Evolutionary conservation across 35 echinoderm and acorn worm species (phyloP), one percentile per base, ranked within the genome.

Genomic region (Holothuria glaberrima): DNA sequence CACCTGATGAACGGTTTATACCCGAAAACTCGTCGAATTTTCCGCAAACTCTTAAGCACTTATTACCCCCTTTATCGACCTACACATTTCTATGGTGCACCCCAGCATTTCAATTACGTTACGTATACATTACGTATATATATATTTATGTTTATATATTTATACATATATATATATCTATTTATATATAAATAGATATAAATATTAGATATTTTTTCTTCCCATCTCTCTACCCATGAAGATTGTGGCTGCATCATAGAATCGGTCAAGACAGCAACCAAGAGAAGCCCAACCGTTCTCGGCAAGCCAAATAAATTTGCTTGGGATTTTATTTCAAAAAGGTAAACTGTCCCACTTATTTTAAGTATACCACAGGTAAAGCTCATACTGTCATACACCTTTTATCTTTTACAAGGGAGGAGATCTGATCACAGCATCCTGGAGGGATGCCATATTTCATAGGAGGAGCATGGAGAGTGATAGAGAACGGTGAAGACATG

Each of bases 241-340:
- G 97, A 93, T 73, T 95, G 93, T 68, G 97, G 97, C 17, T 92
- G 90, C 33, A 36, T 99, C 21, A 91, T 99, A 19, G 74, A 88
- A 16, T 31, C 92, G 34, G 93, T 99, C 26, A 92, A 88, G 48
- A 89, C 62, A 30, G 93, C 97, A 25, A 88, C 97, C 12, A 54
- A 66, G 6, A 56, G 97, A 44, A 74, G 76, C 10, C 93, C 97
- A 24, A 90, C 88, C 0, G 60, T 95, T 5, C 45, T 99, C 9
- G 97, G 97, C 0, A 99, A 99, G 89, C 97, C 97, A 50, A 80
- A 81, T 46, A 97, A 21, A 44, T 91, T 89, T 59, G 84, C 92
- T 21, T 90, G 92, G 57, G 91, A 94, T 33, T 97, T 92, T 26
- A 96, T 96, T 26, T 87, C 87, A 31, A 86, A 94, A 84, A 87